Conservation (phyloP, 2,888 invertebrate genomes). For the Phortica magna region DNA sequence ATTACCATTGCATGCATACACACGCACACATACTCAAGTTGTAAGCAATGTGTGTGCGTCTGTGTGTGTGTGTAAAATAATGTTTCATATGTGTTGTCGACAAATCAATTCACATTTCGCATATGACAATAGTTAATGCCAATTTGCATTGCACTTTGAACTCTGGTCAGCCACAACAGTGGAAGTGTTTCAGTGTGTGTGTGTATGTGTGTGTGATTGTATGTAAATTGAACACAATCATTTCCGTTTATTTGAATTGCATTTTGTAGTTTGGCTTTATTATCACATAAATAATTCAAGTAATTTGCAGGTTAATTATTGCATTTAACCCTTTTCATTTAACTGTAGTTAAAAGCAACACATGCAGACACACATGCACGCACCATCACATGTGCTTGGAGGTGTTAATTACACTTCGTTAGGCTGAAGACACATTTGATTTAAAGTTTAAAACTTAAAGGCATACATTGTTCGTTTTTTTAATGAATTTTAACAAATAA, state of each 20-base stretch:
- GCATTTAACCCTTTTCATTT: constrained; percentile 47
- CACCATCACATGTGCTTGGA: no score
- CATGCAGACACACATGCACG: no score
- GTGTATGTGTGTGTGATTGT: constrained; percentile 17
- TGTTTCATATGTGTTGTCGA: constrained; percentile 4
- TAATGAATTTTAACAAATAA: no score
- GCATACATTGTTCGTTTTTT: no score
- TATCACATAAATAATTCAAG: constrained; percentile 63
- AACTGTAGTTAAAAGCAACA: background rate
- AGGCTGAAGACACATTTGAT: no score
- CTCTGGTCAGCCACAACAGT: background rate
- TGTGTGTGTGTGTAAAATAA: background rate
- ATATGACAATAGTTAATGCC: constrained; percentile 22
- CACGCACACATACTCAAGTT: no score
- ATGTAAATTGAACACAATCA: constrained; percentile 16
- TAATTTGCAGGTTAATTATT: constrained; percentile 60
- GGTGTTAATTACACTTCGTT: no score
- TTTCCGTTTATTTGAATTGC: background rate
- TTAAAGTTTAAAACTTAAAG: no score
- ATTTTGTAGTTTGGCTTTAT: constrained; percentile 53
- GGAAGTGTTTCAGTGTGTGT: constrained; percentile 2
- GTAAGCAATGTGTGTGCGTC: no score
- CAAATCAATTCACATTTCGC: constrained; percentile 29
- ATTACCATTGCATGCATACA: no score
- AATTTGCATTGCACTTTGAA: constrained; percentile 31